phyloP scores from a whole-genome alignment of 1,140 invertebrate species.

The Saccostrea echinata region DNA sequence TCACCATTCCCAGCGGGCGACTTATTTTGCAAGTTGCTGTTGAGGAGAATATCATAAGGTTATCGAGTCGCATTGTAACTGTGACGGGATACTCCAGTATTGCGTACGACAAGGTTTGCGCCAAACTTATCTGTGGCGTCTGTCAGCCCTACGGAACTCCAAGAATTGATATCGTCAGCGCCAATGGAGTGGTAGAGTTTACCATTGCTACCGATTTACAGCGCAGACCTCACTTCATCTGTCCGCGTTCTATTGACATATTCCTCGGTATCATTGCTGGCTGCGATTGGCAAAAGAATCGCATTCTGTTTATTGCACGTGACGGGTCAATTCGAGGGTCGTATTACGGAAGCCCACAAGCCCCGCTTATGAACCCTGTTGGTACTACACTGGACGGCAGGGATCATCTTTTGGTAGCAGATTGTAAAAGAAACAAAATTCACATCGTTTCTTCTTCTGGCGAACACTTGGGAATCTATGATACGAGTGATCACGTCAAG shows the following conservation, averaged over 20 bases:
- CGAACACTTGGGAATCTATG: background rate
- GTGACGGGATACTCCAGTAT: constrained; percentile 42
- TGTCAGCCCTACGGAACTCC: constrained; percentile 39
- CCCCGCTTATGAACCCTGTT: constrained; percentile 24
- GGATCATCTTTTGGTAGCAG: constrained; percentile 46
- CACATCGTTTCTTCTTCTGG: constrained; percentile 25
- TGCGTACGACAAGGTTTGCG: constrained; percentile 26
- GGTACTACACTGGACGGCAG: constrained; percentile 49
- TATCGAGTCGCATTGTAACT: constrained; percentile 23
- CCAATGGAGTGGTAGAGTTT: constrained; percentile 11
- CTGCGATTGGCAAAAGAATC: constrained; percentile 49
- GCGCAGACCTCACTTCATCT: constrained; percentile 38
- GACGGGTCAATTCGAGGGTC: constrained; percentile 38
- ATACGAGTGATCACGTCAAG: background rate
- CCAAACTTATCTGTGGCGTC: constrained; percentile 42
- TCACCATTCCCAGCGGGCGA: constrained; percentile 12
- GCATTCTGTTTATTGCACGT: constrained; percentile 31
- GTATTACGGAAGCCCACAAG: constrained; percentile 9
- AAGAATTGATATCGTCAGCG: constrained; percentile 41
- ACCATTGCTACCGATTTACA: constrained; percentile 33
- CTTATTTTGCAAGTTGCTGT: constrained; percentile 12
- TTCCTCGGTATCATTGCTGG: constrained; percentile 35
- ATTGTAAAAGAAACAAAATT: constrained; percentile 35
- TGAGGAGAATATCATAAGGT: background rate
- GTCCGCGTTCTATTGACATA: constrained; percentile 46